Evolutionary conservation across 2,888 invertebrate species (phyloP).

Genomic region (Rotaria macrura): DNA sequence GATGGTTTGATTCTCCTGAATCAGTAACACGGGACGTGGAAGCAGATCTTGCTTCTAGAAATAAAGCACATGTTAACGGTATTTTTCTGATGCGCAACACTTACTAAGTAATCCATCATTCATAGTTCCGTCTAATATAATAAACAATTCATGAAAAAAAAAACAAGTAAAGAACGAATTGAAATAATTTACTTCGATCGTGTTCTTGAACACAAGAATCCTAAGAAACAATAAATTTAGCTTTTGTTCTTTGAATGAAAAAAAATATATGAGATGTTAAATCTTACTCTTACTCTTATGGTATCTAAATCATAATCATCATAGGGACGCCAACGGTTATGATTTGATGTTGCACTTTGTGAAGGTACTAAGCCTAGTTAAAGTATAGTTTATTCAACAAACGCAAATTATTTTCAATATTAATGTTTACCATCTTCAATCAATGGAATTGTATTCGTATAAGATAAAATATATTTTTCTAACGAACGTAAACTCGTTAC

Average conservation of each 20-base stretch:
- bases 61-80: background rate
- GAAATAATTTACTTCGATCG: background rate
- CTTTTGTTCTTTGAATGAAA: background rate
- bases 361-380: background rate
- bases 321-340: background rate
- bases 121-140: background rate
- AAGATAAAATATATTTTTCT: constrained; percentile 5
- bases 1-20: too few species aligned
- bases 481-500: background rate
- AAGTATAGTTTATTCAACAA: too few species aligned
- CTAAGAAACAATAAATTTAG: background rate
- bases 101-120: background rate
- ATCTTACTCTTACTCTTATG: background rate
- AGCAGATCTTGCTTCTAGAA: background rate
- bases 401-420: background rate
- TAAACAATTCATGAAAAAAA: background rate
- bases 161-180: too few species aligned
- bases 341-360: background rate
- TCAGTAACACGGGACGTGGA: background rate
- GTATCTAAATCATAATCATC: background rate
- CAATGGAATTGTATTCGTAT: background rate
- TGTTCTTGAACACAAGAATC: background rate
- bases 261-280: background rate
- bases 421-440: background rate
- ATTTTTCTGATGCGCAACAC: background rate